Conservation (phyloP, 2,797 vertebrate species). For the Okamejei kenojei region DNA sequence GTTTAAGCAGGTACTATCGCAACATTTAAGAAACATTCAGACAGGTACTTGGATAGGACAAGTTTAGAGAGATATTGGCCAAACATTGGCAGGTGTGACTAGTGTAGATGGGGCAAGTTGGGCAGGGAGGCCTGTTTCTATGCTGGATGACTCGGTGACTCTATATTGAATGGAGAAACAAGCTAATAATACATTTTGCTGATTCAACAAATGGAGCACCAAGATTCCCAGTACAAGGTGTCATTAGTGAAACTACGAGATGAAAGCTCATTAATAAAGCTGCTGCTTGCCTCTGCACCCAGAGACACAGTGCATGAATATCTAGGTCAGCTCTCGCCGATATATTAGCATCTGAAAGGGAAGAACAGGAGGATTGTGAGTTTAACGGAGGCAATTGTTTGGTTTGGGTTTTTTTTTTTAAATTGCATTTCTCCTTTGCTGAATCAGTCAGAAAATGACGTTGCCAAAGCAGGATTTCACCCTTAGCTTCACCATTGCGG, state of each 20-base stretch:
- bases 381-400: constrained; percentile 15
- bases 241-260: constrained; percentile 20
- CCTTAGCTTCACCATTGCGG: too few relatives aligned
- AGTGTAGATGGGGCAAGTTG: too few relatives aligned
- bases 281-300: neutral
- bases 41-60: too few relatives aligned
- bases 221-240: neutral
- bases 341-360: constrained; percentile 25
- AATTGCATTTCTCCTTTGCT: neutral
- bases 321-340: constrained; percentile 23
- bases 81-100: too few relatives aligned
- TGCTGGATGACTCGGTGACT: too few relatives aligned
- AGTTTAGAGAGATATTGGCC: too few relatives aligned
- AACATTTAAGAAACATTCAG: too few relatives aligned
- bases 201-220: constrained; percentile 17
- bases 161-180: neutral
- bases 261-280: constrained; percentile 33
- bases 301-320: neutral
- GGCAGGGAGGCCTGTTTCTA: too few relatives aligned
- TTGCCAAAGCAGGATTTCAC: neutral
- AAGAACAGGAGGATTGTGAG: neutral
- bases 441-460: neutral
- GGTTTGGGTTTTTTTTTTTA: neutral
- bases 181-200: constrained; percentile 34
- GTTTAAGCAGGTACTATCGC: too few relatives aligned